Percentiles rank a stretch among this genome's conserved stretches.
Evolutionary conservation across 2,797 vertebrate genomes (phyloP).

Genomic region (Scolopax rusticola): DNA sequence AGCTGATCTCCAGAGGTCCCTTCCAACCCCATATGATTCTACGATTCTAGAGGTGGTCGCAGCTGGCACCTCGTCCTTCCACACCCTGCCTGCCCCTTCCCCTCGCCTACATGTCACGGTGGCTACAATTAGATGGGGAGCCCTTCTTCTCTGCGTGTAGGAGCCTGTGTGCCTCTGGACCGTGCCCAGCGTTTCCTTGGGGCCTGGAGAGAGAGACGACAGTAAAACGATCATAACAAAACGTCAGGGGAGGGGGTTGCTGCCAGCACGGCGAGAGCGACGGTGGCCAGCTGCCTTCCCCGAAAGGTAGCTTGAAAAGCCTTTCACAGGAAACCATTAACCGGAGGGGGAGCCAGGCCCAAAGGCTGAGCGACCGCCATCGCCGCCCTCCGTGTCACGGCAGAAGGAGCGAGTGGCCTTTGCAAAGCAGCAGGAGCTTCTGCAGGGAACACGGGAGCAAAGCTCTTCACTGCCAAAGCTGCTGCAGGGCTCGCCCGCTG

Average conservation of each 20-base stretch:
- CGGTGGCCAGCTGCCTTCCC: not conserved
- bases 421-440: not conserved
- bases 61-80: not conserved
- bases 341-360: not conserved
- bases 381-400: accelerated
- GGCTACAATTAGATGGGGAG: constrained; percentile 20
- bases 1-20: no score
- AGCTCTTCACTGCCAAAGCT: not conserved
- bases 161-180: not conserved
- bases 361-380: not conserved
- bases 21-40: no score
- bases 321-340: constrained; percentile 28
- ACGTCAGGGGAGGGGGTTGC: not conserved
- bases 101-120: not conserved
- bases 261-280: not conserved
- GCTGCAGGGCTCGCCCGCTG: not conserved
- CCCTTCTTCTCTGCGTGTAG: not conserved
- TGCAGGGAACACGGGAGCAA: not conserved
- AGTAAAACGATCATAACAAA: not conserved
- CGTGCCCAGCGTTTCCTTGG: not conserved
- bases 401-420: not conserved
- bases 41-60: not conserved
- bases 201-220: not conserved
- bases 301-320: not conserved
- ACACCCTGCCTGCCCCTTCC: not conserved